phyloP scores from a whole-genome alignment of 2,113 vertebrate species.

The Chamaetylas fuelleborni region DNA sequence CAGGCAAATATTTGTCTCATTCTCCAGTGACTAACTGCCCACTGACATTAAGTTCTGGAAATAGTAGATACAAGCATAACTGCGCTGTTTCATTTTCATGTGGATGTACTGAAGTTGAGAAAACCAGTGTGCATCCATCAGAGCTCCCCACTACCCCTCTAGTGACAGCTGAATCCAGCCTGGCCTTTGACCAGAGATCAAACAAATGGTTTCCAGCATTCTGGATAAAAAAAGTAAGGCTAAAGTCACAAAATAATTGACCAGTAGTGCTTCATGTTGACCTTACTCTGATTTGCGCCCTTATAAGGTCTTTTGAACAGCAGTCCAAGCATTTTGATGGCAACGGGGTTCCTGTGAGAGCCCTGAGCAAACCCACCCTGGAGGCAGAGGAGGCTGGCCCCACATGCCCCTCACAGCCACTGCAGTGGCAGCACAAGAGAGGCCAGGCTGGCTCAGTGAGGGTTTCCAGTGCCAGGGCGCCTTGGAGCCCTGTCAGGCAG shows the following conservation, averaged over 20 bases:
- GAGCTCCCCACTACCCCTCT: neutral
- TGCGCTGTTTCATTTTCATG: neutral
- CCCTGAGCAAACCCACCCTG: fast-evolving
- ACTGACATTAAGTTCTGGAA: neutral
- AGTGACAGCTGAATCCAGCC: neutral
- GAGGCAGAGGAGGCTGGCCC: neutral
- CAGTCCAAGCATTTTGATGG: neutral
- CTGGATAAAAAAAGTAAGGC: neutral
- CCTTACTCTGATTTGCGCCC: neutral
- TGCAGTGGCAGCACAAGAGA: neutral
- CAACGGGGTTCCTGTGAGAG: neutral
- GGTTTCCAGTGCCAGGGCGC: neutral
- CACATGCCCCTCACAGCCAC: fast-evolving
- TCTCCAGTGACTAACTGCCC: neutral
- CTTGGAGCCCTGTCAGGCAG: neutral
- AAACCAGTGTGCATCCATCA: neutral
- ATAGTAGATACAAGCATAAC: neutral
- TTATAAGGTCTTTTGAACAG: neutral
- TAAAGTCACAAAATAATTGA: neutral
- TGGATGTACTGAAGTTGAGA: neutral
- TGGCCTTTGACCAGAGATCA: neutral
- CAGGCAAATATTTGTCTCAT: neutral
- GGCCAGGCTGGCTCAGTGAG: fast-evolving
- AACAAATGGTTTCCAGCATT: neutral
- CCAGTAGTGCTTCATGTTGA: neutral